Percentiles rank a stretch among this genome's conserved stretches.
These are phyloP conservation scores for Bursaphelenchus mucronatus DNA, from an alignment of 1,140 invertebrate genomes.

Conservation along the genomic window DNA sequence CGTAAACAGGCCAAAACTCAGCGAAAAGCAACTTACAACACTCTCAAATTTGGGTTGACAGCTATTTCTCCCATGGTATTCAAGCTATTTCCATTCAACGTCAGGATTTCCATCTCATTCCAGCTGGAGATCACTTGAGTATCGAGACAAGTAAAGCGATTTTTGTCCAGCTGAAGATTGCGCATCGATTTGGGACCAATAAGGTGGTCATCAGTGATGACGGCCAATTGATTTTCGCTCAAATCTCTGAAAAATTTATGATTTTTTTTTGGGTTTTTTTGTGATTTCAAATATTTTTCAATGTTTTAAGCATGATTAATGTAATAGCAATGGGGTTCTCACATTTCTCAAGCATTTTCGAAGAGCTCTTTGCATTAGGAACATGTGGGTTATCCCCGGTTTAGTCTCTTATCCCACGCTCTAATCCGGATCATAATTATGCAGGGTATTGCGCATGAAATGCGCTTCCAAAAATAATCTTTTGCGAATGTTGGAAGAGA, in stretches of 20 bases:
- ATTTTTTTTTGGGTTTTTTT: constrained; percentile 28
- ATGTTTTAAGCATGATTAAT: not conserved
- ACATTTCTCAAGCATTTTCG: not conserved
- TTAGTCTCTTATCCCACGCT: not conserved
- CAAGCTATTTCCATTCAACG: constrained; percentile 84
- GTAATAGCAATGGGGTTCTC: constrained; percentile 25
- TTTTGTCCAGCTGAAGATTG: constrained; percentile 82
- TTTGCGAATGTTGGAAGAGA: too few species aligned
- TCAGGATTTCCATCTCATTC: constrained; percentile 44
- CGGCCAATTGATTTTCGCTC: constrained; percentile 82
- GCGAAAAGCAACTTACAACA: constrained; percentile 67
- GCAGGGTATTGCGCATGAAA: too few species aligned
- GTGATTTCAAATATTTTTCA: not conserved
- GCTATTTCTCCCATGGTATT: constrained; percentile 80
- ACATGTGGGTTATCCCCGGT: not conserved
- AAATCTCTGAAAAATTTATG: constrained; percentile 74
- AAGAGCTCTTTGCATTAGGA: not conserved
- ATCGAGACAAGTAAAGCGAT: constrained; percentile 84
- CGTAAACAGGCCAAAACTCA: too few species aligned
- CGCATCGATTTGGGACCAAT: constrained; percentile 75
- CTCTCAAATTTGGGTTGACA: constrained; percentile 73
- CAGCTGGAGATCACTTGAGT: constrained; percentile 25
- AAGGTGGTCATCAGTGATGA: constrained; percentile 79
- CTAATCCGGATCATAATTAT: too few species aligned
- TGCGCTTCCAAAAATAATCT: too few species aligned